A percentile compares a stretch with the other conserved stretches of the same genome.
Conservation (phyloP, 1,140 invertebrate species). For the Pollicipes pollicipes region DNA sequence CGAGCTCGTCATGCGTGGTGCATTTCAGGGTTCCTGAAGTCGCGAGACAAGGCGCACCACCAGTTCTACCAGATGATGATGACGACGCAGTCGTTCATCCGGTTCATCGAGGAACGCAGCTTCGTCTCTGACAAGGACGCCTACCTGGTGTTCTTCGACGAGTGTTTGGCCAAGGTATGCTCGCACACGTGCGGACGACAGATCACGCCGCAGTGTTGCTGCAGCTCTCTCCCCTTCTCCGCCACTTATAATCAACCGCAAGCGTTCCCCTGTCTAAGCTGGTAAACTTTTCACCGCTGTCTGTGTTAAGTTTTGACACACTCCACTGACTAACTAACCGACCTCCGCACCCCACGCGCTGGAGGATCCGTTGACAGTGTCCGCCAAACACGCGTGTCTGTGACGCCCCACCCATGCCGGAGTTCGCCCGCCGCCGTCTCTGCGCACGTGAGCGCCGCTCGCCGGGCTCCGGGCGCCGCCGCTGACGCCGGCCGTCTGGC, state of each 20-base stretch:
- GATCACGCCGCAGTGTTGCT: too few species aligned
- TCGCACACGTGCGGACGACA: neutral
- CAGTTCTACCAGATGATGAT: conserved; percentile 79
- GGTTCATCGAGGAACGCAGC: conserved; percentile 93
- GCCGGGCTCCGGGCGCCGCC: conserved; percentile 6
- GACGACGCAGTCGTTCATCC: conserved; percentile 86
- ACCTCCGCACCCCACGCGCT: too few species aligned
- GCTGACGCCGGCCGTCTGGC: conserved; percentile 7
- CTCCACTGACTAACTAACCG: too few species aligned
- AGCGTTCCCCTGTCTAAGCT: too few species aligned
- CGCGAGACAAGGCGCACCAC: conserved; percentile 61
- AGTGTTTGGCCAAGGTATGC: conserved; percentile 65
- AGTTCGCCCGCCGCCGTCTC: neutral
- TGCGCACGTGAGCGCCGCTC: neutral
- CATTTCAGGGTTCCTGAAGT: conserved; percentile 38
- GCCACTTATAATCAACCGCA: neutral
- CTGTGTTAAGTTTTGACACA: too few species aligned
- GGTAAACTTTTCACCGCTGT: too few species aligned
- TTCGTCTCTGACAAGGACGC: conserved; percentile 93
- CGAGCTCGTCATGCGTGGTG: too few species aligned
- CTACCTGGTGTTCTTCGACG: conserved; percentile 90
- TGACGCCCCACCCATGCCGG: neutral
- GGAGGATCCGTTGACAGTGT: neutral
- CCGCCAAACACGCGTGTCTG: neutral
- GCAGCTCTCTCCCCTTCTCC: too few species aligned